Conservation (phyloP, 1,140 invertebrate species). For the Drosophila tristis region DNA sequence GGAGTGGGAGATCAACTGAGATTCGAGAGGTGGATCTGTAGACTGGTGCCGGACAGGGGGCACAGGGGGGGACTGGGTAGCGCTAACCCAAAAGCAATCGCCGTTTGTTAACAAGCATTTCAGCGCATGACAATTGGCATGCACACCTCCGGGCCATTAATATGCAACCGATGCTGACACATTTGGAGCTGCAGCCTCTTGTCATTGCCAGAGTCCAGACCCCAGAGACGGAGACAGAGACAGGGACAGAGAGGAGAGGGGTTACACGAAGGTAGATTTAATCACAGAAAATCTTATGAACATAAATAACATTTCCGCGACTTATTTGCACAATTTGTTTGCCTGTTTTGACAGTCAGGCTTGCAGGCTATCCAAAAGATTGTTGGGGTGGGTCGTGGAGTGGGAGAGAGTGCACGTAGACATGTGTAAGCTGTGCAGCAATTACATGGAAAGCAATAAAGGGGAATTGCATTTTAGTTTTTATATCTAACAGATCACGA, state of each 20-base stretch:
- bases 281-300: conserved; percentile 64
- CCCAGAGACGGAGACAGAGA: not conserved
- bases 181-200: conserved; percentile 50
- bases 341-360: conserved; percentile 73
- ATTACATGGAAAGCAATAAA: no score
- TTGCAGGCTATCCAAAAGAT: conserved; percentile 44
- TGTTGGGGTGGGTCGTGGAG: no score
- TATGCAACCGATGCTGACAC: conserved; percentile 68
- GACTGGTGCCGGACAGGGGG: not conserved
- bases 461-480: not conserved
- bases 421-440: no score
- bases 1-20: conserved; percentile 43
- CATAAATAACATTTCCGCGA: conserved; percentile 79
- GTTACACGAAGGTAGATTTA: conserved; percentile 55
- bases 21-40: conserved; percentile 2
- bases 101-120: conserved; percentile 81
- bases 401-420: no score
- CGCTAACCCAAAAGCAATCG: conserved; percentile 67
- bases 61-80: conserved; percentile 11
- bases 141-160: conserved; percentile 79
- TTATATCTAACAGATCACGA: no score
- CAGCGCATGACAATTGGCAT: conserved; percentile 83
- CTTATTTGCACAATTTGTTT: conserved; percentile 82
- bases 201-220: conserved; percentile 53
- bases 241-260: conserved; percentile 21